A percentile compares a stretch with the other conserved stretches of the same genome.
Conservation (phyloP, 2,888 invertebrate genomes). For the Lasiommata megera region DNA sequence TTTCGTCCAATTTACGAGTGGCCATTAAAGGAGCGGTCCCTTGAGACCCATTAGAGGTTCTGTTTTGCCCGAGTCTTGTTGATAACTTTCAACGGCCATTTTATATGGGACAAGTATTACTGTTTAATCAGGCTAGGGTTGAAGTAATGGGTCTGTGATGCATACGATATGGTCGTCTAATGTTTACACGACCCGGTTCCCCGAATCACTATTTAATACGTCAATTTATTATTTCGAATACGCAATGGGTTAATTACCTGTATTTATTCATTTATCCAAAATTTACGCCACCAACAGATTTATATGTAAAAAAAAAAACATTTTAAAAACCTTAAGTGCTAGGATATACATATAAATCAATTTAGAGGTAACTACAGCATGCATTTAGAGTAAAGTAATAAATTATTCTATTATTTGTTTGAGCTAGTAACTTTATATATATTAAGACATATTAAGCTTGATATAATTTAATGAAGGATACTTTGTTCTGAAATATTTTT, state of each 20-base stretch:
- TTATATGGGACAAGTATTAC: slow-evolving; percentile 65
- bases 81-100: slow-evolving; percentile 74
- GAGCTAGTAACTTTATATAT: no score
- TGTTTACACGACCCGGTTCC: neutral
- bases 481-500: neutral
- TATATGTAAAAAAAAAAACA: no score
- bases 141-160: slow-evolving; percentile 51
- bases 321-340: no score
- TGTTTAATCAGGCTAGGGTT: slow-evolving; percentile 57
- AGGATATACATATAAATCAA: no score
- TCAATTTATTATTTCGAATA: neutral
- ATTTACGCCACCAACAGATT: no score
- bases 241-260: no score
- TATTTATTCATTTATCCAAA: no score
- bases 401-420: no score
- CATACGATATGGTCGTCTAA: slow-evolving; percentile 47
- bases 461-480: no score
- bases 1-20: slow-evolving; percentile 80
- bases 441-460: no score
- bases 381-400: no score
- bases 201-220: neutral
- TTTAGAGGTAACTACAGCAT: no score
- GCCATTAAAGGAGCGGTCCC: slow-evolving; percentile 77
- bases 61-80: slow-evolving; percentile 66
- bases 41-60: slow-evolving; percentile 69